Evolutionary conservation across 1,140 invertebrate species (phyloP).

Genomic region (Drosophila subobscura): DNA sequence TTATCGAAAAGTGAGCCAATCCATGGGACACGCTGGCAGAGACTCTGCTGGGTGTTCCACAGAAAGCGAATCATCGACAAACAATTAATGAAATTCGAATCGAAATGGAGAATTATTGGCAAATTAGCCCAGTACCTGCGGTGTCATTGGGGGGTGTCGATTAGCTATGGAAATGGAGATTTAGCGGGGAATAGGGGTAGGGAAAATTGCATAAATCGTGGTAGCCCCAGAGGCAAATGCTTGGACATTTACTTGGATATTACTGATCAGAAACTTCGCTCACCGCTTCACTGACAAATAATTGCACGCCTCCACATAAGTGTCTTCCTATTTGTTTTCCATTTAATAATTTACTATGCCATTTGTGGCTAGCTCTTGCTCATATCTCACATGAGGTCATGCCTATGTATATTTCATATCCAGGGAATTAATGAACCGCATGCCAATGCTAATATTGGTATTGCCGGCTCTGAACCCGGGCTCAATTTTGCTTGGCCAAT

Average conservation of each 20-base stretch:
- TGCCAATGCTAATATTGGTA: constrained; percentile 55
- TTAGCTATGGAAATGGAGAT: too few species aligned
- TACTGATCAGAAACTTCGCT: too few species aligned
- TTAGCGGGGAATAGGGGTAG: neutral
- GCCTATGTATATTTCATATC: constrained; percentile 4
- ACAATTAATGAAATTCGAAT: too few species aligned
- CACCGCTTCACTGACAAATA: too few species aligned
- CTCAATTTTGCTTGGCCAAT: constrained; percentile 5
- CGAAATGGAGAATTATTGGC: too few species aligned
- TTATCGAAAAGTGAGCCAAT: constrained; percentile 57
- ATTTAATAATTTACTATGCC: constrained; percentile 15
- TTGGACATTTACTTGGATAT: neutral
- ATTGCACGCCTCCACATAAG: neutral
- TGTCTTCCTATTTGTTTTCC: constrained; percentile 30
- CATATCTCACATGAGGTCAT: constrained; percentile 34
- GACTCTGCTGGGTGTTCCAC: too few species aligned
- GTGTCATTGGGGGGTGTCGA: too few species aligned
- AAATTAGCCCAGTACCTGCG: too few species aligned
- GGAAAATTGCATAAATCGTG: neutral
- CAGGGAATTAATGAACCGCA: constrained; percentile 43
- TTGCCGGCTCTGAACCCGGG: constrained; percentile 4
- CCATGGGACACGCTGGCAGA: too few species aligned
- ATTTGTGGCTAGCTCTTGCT: neutral
- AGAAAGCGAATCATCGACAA: too few species aligned
- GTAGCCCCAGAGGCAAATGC: neutral